Evolutionary conservation across 53 echinoderm and acorn worm species (phyloP), one percentile per base, ranked within the genome.

Genomic region (Arbacia lixula): DNA sequence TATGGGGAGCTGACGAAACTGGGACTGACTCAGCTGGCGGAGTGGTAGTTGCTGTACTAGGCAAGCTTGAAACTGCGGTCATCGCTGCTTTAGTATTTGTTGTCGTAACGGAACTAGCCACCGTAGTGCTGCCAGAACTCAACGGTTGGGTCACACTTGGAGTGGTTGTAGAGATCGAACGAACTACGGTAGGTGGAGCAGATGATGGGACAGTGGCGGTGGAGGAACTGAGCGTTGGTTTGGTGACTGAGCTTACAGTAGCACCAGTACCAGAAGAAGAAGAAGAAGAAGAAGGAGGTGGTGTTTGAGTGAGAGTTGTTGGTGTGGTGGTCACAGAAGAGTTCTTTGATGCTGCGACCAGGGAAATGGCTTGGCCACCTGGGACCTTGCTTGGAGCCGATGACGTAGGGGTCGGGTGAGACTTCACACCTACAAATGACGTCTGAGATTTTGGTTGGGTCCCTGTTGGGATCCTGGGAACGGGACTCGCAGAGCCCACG

Each of bases 391-490:
- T 77, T 25, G 58, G 10, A 2, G 35, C n/a, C 34, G 55, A 77
- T 26, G 60, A 57, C 38, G 39, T 77, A 0, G 77, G 77, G 25
- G 38, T 58, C 58, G 57, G 5, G 5, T 12, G 57, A 5, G 21
- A 21, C 57, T 56, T 56, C 21, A 56, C 57, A 20, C 20, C 20
- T 20, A 10, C 57, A 5, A 56, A 5, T 5, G 57, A 10, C 5
- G 60, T 22, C 27, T 24, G 77, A 25, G 60, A 40, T 58, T 63
- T 81, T 43, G 82, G 12, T 28, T 32, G 20, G 46, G 30, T 31
- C 62, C 82, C 50, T 17, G 65, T 38, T 42, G 65, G 33, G 46
- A 64, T 81, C 43, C 46, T 81, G 27, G 82, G 42, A n/a, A 63
- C 46, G 11, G 82, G 82, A 32, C 63, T 81, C 36, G 26, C 16